Base-by-base conservation (phyloP, 2,888 invertebrate genomes). In the Meliscaeva auricollis region DNA sequence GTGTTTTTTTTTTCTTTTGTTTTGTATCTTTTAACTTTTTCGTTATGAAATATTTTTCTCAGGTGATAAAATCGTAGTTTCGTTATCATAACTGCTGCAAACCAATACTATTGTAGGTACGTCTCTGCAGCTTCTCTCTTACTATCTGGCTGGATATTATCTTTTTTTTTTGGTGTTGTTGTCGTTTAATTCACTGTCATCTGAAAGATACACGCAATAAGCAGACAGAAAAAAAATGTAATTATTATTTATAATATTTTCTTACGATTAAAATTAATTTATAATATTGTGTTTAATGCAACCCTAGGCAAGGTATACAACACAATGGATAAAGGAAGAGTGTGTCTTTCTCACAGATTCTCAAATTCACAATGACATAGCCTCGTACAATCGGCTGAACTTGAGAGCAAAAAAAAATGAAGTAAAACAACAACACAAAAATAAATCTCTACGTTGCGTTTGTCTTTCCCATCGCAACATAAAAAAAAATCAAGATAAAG, bases 201-300 rank as follows among this genome's bases (percentile, higher is more conserved):
- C 85, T 85, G 73, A 20, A 81, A 80, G 38, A 84, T 58, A 75
- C 30, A 79, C 69, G 72, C 46, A 70, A 58, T 50, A 41, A 52
- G 50, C 5, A 70, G n/a, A 38, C 13, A 11, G 60, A 64, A 58
- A 50, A 32, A 26, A 62, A 8, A 84, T 56, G 70, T 77, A 81
- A 74, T 81, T 80, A 73, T 77, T 41, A 30, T 46, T 64, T 26
- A 68, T 69, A 56, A 50, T 56, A 26, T 75, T 72, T 76, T 72
- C 73, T 30, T 68, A 68, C 44, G 73, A 85, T 85, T 77, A 85
- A 81, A 85, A 75, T 75, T 60, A 77, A 76, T 81, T 76, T 85
- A 35, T 46, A 17, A 46, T 80, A 68, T 68, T 58, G 58, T 46
- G 8, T 32, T 56, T 56, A 54, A 30, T 30, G 30, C 54, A 54